Percentiles rank a stretch among this genome's conserved stretches.
Conservation (phyloP, 2,888 invertebrate species). For the Lomographa bimaculata region DNA sequence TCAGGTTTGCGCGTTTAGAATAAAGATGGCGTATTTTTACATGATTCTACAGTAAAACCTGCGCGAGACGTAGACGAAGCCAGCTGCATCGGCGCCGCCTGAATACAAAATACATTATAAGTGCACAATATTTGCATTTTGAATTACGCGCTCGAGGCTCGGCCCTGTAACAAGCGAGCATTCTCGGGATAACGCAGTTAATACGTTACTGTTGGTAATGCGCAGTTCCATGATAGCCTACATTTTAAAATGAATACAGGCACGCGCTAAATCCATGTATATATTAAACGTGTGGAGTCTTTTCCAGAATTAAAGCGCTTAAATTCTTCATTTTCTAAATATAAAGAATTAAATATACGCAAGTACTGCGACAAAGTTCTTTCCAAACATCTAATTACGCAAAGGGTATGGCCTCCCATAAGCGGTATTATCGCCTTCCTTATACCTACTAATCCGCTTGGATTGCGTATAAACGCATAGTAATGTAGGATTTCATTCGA, state of each 20-base stretch:
- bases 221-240: not conserved
- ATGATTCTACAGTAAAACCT: constrained; percentile 79
- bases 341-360: too few species aligned
- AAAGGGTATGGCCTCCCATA: not conserved
- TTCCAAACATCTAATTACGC: too few species aligned
- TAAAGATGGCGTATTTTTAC: constrained; percentile 79
- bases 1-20: constrained; percentile 70
- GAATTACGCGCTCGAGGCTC: constrained; percentile 73
- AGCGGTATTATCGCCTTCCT: constrained; percentile 1
- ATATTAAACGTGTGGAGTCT: too few species aligned
- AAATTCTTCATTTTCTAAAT: too few species aligned
- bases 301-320: too few species aligned
- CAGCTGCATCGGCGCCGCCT: constrained; percentile 60
- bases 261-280: too few species aligned
- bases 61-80: constrained; percentile 62
- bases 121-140: constrained; percentile 80
- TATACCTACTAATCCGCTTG: not conserved
- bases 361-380: too few species aligned
- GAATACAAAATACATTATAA: constrained; percentile 80
- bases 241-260: too few species aligned
- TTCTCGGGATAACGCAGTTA: constrained; percentile 25
- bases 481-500: not conserved
- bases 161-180: constrained; percentile 46
- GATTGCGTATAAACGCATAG: not conserved
- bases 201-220: constrained; percentile 10